Conservation (phyloP, 2,113 vertebrate genomes). For the Ahaetulla prasina region DNA sequence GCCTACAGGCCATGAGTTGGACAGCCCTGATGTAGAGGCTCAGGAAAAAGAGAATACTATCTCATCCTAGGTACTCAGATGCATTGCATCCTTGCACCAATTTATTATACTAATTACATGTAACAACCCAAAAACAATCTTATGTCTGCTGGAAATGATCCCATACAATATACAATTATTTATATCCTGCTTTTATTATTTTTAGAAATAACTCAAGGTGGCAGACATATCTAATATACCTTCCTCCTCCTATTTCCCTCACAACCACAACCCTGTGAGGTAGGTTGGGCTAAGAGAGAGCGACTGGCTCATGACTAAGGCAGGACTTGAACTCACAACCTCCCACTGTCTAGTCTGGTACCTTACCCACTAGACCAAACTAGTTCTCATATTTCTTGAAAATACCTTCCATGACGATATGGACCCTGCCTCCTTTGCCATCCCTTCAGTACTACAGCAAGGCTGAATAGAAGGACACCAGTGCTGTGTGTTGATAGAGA, state of each 20-base stretch:
- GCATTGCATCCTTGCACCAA: neutral
- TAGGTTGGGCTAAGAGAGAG: neutral
- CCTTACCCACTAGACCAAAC: neutral
- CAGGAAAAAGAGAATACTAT: neutral
- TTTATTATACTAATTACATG: neutral
- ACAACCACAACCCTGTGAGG: neutral
- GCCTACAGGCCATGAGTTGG: no score
- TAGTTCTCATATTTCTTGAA: neutral
- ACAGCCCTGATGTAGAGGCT: neutral
- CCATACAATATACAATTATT: neutral
- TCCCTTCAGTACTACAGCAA: neutral
- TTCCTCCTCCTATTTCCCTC: neutral
- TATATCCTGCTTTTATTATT: no score
- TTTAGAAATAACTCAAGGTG: no score
- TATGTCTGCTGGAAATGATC: neutral
- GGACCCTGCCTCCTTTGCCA: neutral
- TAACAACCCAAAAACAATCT: neutral
- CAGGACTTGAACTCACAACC: neutral
- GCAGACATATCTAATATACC: no score
- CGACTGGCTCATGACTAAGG: neutral
- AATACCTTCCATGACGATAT: neutral
- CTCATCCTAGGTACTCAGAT: neutral
- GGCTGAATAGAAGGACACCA: neutral
- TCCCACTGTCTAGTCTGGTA: neutral
- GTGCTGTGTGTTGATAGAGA: neutral